Evolutionary conservation across 92 coral and sea anemone genomes (phyloP).

Genomic region (Galaxea fascicularis): DNA sequence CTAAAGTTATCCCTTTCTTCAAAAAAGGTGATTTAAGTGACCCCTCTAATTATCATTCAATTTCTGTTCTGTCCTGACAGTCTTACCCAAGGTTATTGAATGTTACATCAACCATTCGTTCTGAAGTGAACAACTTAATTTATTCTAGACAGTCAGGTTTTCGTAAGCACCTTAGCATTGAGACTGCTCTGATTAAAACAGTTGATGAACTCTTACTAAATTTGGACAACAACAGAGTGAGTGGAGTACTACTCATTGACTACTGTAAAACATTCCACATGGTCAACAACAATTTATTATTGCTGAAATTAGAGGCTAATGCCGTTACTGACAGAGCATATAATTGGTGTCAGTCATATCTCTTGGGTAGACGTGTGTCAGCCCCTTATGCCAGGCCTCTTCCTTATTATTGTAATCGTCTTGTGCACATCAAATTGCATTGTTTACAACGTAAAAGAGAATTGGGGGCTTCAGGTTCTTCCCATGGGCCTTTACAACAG

Average conservation of each 20-base stretch:
- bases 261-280: slow-evolving; percentile 25
- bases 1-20: too few relatives aligned
- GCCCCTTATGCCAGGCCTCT: slow-evolving; percentile 1
- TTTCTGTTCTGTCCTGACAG: slow-evolving; percentile 3
- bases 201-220: slow-evolving; percentile 28
- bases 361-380: neutral
- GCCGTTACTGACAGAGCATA: neutral
- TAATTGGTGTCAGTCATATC: slow-evolving; percentile 3
- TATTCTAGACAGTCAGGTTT: slow-evolving; percentile 41
- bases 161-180: slow-evolving; percentile 28
- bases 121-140: slow-evolving; percentile 18
- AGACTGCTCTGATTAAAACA: slow-evolving; percentile 16
- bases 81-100: slow-evolving; percentile 33
- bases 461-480: neutral
- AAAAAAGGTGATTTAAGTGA: too few relatives aligned
- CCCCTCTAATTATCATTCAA: too few relatives aligned
- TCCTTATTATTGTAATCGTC: slow-evolving; percentile 30
- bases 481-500: neutral
- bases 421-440: slow-evolving; percentile 23
- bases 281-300: neutral
- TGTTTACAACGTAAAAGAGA: slow-evolving; percentile 44
- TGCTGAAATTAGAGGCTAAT: slow-evolving; percentile 8
- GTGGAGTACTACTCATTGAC: slow-evolving; percentile 12
- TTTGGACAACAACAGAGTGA: neutral
- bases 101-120: slow-evolving; percentile 19